Evolutionary conservation across 2,797 vertebrate species (phyloP), one percentile per base, ranked within the genome.

Genomic region (Bucorvus abyssinicus): DNA sequence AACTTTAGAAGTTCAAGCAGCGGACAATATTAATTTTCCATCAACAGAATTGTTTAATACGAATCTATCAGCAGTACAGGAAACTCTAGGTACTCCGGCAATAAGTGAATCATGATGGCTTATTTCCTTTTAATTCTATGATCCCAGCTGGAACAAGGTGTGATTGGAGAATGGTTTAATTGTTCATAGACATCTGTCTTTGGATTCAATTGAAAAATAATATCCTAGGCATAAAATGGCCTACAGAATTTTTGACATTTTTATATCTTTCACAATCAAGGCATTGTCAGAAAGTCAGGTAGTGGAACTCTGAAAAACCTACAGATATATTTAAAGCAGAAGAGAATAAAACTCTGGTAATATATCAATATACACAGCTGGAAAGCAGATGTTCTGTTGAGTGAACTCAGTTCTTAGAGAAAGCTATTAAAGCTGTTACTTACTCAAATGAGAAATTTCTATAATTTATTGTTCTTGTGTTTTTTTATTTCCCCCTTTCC

Each of bases 121-220:
- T 98, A 98, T 98, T 98, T 98, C 97, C 97, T 98, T 97, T 98
- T 97, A 97, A 97, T 97, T 98, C 97, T 97, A 96, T 97, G 95
- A 97, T 96, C 96, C 97, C 98, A 98, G 98, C 97, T 98, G 98
- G 98, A 97, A 93, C 95, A 97, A 98, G 97, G 98, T 97, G 97
- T 97, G 97, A 97, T 94, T 97, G 93, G 97, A 98, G 97, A 98
- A 98, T 97, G 89, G 97, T 97, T 98, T 97, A 94, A 96, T 98
- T 97, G 98, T 97, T 97, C 92, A 76, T 97, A 95, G 98, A 98
- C 97, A 98, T 98, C 97, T 98, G 97, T 98, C 98, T 98, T 98
- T 96, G 87, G 96, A 98, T 96, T 97, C 95, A 94, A 96, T 97
- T 97, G 97, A 98, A 97, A 97, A 98, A 98, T 97, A 97, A 98